phyloP scores from a whole-genome alignment of 2,113 vertebrate genomes.

The Daboia siamensis region DNA sequence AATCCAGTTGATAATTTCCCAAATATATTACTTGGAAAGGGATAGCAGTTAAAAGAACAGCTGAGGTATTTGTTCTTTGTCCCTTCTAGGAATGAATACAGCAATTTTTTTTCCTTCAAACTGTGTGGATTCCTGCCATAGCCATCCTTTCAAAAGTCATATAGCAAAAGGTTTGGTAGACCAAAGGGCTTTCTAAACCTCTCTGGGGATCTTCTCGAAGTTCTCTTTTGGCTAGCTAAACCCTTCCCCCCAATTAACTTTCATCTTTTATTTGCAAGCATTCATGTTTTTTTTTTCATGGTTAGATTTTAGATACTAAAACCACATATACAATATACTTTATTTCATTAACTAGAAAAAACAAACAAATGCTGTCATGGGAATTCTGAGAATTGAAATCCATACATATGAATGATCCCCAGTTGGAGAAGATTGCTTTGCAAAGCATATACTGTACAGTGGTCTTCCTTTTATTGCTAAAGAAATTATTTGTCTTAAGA shows the following conservation, averaged over 20 bases:
- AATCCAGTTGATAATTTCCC: background rate
- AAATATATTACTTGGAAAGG: background rate
- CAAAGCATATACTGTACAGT: background rate
- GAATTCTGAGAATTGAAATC: background rate
- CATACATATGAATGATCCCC: background rate
- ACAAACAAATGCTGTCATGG: background rate
- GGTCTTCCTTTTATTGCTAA: background rate
- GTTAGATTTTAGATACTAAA: background rate
- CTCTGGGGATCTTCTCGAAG: background rate
- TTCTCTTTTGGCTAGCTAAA: background rate
- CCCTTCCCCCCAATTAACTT: background rate
- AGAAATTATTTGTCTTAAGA: background rate
- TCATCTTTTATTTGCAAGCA: background rate
- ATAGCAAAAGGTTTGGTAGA: background rate
- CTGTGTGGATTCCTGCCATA: background rate
- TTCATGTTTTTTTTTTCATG: background rate
- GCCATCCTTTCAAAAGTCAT: conserved; percentile 10
- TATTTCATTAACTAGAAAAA: background rate
- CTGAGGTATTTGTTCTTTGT: background rate
- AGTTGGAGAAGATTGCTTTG: background rate
- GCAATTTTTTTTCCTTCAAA: background rate
- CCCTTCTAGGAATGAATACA: conserved; percentile 25
- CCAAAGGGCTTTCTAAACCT: background rate
- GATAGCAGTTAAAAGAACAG: background rate
- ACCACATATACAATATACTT: background rate